Conservation (phyloP, 1,140 invertebrate species). For the Penaeus japonicus region DNA sequence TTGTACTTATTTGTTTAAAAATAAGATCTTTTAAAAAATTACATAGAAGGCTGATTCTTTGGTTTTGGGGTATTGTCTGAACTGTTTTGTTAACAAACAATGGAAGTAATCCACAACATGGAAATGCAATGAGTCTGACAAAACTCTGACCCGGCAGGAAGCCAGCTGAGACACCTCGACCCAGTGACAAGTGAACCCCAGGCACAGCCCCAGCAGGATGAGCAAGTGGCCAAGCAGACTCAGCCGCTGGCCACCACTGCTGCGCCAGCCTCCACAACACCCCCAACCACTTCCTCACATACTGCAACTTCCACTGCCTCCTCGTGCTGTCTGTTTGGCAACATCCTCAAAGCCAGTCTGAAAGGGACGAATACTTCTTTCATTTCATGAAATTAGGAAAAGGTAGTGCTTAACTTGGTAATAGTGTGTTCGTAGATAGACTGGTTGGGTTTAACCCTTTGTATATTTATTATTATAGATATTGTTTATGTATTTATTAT, state of each 20-base stretch:
- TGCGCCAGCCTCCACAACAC: background rate
- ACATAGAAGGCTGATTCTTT: too few species aligned
- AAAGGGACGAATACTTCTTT: constrained; percentile 58
- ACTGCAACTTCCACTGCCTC: constrained; percentile 48
- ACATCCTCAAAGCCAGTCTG: constrained; percentile 58
- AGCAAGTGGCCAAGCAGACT: background rate
- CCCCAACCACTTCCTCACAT: background rate
- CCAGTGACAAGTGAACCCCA: constrained; percentile 41
- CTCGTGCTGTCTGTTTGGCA: constrained; percentile 58
- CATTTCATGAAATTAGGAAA: constrained; percentile 40
- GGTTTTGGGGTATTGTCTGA: too few species aligned
- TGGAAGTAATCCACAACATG: background rate
- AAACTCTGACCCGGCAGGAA: background rate
- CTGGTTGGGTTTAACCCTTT: too few species aligned
- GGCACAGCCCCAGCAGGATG: background rate
- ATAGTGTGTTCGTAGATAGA: too few species aligned
- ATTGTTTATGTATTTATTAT: too few species aligned
- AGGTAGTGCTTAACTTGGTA: too few species aligned
- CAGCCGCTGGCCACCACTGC: background rate
- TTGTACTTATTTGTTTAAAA: too few species aligned
- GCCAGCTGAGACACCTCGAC: background rate
- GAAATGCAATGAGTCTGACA: background rate
- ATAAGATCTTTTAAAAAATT: too few species aligned
- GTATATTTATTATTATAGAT: too few species aligned
- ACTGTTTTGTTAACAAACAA: background rate